A percentile compares a stretch with the other conserved stretches of the same genome.
Conservation (phyloP, 2,113 vertebrate species). For the Athene noctua region DNA sequence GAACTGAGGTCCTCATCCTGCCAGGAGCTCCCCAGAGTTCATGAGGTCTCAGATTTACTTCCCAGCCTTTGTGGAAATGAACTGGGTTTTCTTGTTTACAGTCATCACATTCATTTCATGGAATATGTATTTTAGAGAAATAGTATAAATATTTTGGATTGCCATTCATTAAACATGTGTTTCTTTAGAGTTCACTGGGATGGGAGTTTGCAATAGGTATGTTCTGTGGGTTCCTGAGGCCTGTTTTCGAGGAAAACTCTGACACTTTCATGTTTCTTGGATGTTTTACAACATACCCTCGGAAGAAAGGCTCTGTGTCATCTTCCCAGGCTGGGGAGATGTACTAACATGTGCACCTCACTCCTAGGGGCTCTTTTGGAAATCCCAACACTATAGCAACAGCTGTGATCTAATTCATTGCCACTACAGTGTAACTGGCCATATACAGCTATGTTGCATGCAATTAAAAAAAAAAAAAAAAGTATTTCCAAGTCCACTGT, state of each 20-base stretch:
- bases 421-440: background rate
- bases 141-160: background rate
- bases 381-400: background rate
- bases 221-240: background rate
- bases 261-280: background rate
- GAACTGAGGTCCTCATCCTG: background rate
- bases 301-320: background rate
- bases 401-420: background rate
- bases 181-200: background rate
- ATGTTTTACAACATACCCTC: background rate
- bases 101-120: background rate
- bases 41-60: background rate
- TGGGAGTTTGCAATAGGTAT: background rate
- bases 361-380: background rate
- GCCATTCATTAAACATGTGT: background rate
- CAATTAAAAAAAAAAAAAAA: background rate
- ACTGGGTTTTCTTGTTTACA: background rate
- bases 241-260: background rate
- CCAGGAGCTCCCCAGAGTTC: background rate
- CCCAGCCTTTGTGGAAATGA: background rate
- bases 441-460: background rate
- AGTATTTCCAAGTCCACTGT: background rate
- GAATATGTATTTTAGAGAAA: background rate
- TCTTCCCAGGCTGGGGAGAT: background rate
- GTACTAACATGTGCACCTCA: background rate